phyloP scores from a whole-genome alignment of 2,797 vertebrate species.

The Malurus splendens region DNA sequence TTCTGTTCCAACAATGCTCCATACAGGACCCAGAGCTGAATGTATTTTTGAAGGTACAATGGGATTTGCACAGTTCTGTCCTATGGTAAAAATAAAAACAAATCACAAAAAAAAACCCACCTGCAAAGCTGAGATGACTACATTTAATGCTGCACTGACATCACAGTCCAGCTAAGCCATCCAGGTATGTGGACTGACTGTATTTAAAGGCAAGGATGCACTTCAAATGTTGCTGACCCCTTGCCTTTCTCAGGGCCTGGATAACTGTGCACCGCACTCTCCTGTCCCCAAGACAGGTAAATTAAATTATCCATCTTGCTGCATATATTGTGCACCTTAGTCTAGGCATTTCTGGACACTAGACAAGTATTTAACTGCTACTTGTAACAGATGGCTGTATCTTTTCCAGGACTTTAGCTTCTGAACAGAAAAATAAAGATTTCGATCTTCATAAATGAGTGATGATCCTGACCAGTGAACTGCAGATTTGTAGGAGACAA shows the following conservation, averaged over 20 bases:
- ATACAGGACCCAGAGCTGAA: background rate
- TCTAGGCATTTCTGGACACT: background rate
- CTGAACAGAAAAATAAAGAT: background rate
- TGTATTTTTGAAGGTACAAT: background rate
- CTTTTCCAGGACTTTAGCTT: background rate
- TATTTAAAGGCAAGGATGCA: background rate
- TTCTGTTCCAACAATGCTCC: background rate
- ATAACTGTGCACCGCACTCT: background rate
- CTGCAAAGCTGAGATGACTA: background rate
- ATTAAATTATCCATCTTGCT: background rate
- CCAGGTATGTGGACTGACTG: rapidly evolving
- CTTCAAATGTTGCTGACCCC: background rate
- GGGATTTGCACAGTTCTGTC: background rate
- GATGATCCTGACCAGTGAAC: background rate
- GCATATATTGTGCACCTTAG: background rate
- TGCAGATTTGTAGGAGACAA: background rate
- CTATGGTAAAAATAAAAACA: background rate
- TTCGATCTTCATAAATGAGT: background rate
- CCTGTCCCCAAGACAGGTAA: background rate
- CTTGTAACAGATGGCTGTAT: background rate
- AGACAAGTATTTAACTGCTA: background rate
- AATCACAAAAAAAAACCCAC: background rate
- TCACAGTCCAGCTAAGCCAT: background rate
- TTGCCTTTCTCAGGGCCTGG: background rate
- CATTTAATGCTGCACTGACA: background rate